Conservation (phyloP, 2,888 invertebrate species). For the Drosophila gaucha region DNA sequence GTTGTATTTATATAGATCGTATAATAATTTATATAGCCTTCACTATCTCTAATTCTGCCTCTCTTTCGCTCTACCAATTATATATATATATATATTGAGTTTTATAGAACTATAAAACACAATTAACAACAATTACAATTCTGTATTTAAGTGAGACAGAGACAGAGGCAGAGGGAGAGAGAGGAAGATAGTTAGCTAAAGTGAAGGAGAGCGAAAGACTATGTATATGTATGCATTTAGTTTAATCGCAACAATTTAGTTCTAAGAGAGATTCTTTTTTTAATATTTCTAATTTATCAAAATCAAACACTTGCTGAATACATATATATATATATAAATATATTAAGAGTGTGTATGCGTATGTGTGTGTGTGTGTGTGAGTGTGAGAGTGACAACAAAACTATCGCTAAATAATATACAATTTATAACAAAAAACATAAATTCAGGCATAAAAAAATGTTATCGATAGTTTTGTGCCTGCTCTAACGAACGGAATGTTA, state of each 20-base stretch:
- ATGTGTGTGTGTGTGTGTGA: not conserved
- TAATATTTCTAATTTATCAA: conserved; percentile 9
- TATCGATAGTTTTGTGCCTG: conserved; percentile 10
- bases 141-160: conserved; percentile 39
- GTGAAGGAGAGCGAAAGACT: conserved; percentile 11
- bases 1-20: conserved; percentile 14
- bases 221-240: conserved; percentile 33
- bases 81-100: conserved; percentile 9
- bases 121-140: conserved; percentile 66
- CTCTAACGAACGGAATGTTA: conserved; percentile 9
- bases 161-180: not conserved
- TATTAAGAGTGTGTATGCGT: not conserved
- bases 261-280: conserved; percentile 26
- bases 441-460: too few relatives aligned
- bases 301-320: conserved; percentile 18
- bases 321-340: conserved; percentile 6
- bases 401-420: not conserved
- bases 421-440: too few relatives aligned
- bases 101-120: conserved; percentile 51
- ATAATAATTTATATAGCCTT: conserved; percentile 21
- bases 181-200: not conserved
- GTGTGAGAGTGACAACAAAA: not conserved
- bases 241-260: conserved; percentile 33
- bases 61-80: conserved; percentile 11
- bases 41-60: conserved; percentile 19